A percentile compares a stretch with the other conserved stretches of the same genome.
Conservation (phyloP, 1,140 invertebrate genomes). For the Drosophila fuyamai region DNA sequence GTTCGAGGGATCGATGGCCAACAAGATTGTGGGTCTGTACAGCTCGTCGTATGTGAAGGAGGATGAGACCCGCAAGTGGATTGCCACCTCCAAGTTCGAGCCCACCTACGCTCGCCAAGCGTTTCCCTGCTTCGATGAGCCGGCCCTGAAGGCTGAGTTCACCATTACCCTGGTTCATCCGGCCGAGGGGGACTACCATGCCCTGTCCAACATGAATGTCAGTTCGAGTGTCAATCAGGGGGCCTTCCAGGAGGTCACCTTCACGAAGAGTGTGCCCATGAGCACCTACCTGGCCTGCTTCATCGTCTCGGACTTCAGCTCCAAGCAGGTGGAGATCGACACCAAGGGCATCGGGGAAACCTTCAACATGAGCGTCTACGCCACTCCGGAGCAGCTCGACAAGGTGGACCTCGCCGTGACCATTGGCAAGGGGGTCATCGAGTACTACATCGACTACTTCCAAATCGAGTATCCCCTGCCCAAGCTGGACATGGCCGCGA, state of each 20-base stretch:
- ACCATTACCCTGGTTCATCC: conserved; percentile 91
- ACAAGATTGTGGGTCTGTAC: conserved; percentile 85
- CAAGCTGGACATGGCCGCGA: conserved; percentile 95
- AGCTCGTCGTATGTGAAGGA: conserved; percentile 84
- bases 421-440: conserved; percentile 91
- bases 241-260: conserved; percentile 84
- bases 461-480: conserved; percentile 93
- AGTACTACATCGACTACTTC: conserved; percentile 96
- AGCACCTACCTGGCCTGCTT: conserved; percentile 96
- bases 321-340: conserved; percentile 86
- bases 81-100: conserved; percentile 97
- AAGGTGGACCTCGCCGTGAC: conserved; percentile 93
- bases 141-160: conserved; percentile 95
- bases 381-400: conserved; percentile 89
- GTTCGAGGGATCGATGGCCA: conserved; percentile 85
- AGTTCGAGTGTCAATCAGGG: conserved; percentile 23
- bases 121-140: conserved; percentile 98
- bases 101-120: conserved; percentile 96
- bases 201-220: conserved; percentile 92
- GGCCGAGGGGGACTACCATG: conserved; percentile 87
- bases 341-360: conserved; percentile 86
- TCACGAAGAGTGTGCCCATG: conserved; percentile 95
- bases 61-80: conserved; percentile 84
- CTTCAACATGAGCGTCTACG: conserved; percentile 90
- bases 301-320: conserved; percentile 94